phyloP scores from a whole-genome alignment of 2,113 vertebrate species.

The Hemibagrus wyckioides region DNA sequence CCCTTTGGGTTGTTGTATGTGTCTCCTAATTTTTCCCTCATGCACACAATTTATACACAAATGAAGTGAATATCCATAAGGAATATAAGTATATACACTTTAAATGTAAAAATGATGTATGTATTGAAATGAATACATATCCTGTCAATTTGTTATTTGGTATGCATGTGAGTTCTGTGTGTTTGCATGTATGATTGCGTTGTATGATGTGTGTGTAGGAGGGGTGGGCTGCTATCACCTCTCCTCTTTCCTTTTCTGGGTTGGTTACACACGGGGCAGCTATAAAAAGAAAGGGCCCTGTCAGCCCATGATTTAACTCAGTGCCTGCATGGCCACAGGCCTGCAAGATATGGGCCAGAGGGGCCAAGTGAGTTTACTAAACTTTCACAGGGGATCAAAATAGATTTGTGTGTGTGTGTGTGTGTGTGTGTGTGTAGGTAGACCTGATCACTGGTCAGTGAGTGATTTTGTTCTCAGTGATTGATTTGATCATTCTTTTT shows the following conservation, averaged over 20 bases:
- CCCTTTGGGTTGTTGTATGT: neutral
- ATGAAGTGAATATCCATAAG: neutral
- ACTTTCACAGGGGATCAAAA: conserved; percentile 70
- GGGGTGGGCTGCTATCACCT: conserved; percentile 54
- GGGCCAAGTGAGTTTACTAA: conserved; percentile 72
- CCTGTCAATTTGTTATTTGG: neutral
- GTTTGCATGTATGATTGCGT: neutral
- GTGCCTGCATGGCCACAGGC: conserved; percentile 54
- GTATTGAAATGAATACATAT: neutral
- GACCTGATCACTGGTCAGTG: neutral
- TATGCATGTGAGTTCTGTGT: conserved; percentile 3
- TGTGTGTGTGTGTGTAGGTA: conserved; percentile 39
- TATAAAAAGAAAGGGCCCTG: conserved; percentile 75
- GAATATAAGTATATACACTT: neutral
- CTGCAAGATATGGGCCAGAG: conserved; percentile 66
- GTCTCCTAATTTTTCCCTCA: neutral
- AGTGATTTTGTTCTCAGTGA: conserved; percentile 21
- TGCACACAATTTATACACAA: neutral
- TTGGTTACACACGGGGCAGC: conserved; percentile 70
- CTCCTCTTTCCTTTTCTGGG: conserved; percentile 75
- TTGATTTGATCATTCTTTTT: neutral
- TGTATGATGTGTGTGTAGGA: conserved; percentile 34
- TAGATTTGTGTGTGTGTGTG: conserved; percentile 57
- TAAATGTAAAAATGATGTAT: neutral
- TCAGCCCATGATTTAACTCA: conserved; percentile 72